These are phyloP conservation scores for Linepithema humile DNA, from an alignment of 1,140 invertebrate genomes.

Conservation along the genomic window DNA sequence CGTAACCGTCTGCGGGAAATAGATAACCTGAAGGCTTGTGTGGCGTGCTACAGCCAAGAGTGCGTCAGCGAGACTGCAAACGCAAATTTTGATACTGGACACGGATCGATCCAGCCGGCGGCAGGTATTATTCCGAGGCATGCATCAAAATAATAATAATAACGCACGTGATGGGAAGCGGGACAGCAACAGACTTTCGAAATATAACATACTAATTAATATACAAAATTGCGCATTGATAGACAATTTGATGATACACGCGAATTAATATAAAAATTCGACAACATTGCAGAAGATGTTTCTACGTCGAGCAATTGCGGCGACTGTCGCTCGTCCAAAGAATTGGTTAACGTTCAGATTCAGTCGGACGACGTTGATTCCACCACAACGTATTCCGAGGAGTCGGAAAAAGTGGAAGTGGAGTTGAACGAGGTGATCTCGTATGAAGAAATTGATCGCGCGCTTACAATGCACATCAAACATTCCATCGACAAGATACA, in stretches of 20 bases:
- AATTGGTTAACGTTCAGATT: constrained; percentile 29
- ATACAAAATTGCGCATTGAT: neutral
- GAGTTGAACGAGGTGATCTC: constrained; percentile 28
- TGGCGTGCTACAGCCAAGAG: constrained; percentile 43
- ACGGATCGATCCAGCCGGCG: neutral
- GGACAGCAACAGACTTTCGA: neutral
- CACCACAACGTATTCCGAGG: neutral
- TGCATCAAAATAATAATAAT: constrained; percentile 8
- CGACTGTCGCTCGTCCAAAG: constrained; percentile 6
- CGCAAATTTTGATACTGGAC: constrained; percentile 40
- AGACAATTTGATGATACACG: neutral
- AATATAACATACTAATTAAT: neutral
- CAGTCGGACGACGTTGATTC: constrained; percentile 30
- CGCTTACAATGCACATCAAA: constrained; percentile 54
- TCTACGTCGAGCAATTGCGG: constrained; percentile 12
- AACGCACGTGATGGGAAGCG: neutral
- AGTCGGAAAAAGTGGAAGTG: neutral
- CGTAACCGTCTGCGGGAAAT: constrained; percentile 56
- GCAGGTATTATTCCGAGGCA: constrained; percentile 1
- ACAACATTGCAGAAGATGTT: constrained; percentile 31
- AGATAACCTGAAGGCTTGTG: constrained; percentile 54
- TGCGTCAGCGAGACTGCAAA: constrained; percentile 26
- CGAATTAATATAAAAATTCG: neutral
- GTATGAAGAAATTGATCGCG: constrained; percentile 60
- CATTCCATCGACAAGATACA: constrained; percentile 61